Percentiles rank a stretch among this genome's conserved stretches.
Conservation (phyloP, 2,888 invertebrate genomes). For the Hypomecis atomaria region DNA sequence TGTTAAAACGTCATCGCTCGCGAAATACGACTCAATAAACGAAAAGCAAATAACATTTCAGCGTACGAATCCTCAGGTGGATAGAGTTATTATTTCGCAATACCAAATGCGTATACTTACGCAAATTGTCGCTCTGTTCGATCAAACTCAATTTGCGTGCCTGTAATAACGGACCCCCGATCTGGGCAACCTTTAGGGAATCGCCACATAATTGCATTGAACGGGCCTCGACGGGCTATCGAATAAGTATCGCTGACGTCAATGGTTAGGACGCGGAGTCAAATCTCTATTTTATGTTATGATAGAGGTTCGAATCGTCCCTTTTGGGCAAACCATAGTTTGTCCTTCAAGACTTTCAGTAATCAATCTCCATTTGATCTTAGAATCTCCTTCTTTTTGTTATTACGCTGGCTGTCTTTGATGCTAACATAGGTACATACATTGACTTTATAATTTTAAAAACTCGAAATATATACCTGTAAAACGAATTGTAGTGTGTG, state of each 20-base stretch:
- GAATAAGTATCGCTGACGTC: conserved; percentile 41
- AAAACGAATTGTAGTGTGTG: too few relatives aligned
- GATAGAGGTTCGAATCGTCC: conserved; percentile 16
- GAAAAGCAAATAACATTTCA: conserved; percentile 9
- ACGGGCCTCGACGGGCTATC: conserved; percentile 23
- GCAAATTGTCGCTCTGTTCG: conserved; percentile 35
- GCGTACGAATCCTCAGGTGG: conserved; percentile 14
- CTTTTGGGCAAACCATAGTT: conserved; percentile 16
- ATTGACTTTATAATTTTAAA: not conserved
- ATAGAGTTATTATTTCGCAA: conserved; percentile 10
- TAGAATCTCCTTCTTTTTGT: conserved; percentile 4
- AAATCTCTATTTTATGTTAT: not conserved
- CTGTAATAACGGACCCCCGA: conserved; percentile 37
- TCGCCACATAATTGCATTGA: conserved; percentile 40
- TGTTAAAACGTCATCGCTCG: too few relatives aligned
- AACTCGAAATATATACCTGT: too few relatives aligned
- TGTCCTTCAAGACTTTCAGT: conserved; percentile 11
- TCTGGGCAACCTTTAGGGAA: conserved; percentile 36
- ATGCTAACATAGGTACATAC: not conserved
- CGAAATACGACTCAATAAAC: not conserved
- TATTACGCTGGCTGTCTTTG: not conserved
- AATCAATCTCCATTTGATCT: conserved; percentile 23
- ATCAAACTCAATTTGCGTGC: conserved; percentile 41
- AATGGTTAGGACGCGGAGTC: conserved; percentile 14
- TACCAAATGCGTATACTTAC: conserved; percentile 32